Evolutionary conservation across 2,888 invertebrate genomes (phyloP), one percentile per base, ranked within the genome.

Genomic region (Cacoxenus indagator): DNA sequence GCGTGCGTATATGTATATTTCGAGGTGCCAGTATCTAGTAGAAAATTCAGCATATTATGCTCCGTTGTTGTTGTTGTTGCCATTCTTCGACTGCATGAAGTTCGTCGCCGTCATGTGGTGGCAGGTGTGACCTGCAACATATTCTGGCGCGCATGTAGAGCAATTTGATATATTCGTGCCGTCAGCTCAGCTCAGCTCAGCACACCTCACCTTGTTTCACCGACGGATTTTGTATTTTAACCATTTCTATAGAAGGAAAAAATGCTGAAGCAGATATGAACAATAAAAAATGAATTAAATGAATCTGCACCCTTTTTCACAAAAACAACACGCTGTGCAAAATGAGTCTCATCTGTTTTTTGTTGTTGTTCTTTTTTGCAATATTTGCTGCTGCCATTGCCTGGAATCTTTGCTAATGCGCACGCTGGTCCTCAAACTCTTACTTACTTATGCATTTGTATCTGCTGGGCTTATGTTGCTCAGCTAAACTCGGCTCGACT

Each of bases 151-250:
- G 26, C 67, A 26, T 67, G n/a, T 54, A 61, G 48, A 67, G 59
- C 57, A 59, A 37, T 62, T 67, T 61, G 67, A 61, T 48, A 31
- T 48, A 59, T 67, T 59, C 29, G 43, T 55, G 48, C 65, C 43
- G n/a, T n/a, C 17, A 37, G 24, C 51, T 19, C 51, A 19, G 11
- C 22, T 17, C n/a, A n/a, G n/a, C n/a, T 17, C 29, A 27, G 54
- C 22, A 19, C 24, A 17, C 19, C 46, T 17, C 14, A 45, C 45
- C 14, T 62, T 24, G 62, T 24, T 51, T 29, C 51, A 29, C 26
- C 43, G 51, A 27, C 22, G 27, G 17, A 61, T 55, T 46, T 64
- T 24, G 29, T 27, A 64, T 27, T 14, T 46, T 29, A 59, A 64
- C 57, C 29, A 17, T n/a, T 57, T 57, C 27, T n/a, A 57, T 29